Conservation (phyloP, 1,140 invertebrate species). For the Drosophila fuyamai region DNA sequence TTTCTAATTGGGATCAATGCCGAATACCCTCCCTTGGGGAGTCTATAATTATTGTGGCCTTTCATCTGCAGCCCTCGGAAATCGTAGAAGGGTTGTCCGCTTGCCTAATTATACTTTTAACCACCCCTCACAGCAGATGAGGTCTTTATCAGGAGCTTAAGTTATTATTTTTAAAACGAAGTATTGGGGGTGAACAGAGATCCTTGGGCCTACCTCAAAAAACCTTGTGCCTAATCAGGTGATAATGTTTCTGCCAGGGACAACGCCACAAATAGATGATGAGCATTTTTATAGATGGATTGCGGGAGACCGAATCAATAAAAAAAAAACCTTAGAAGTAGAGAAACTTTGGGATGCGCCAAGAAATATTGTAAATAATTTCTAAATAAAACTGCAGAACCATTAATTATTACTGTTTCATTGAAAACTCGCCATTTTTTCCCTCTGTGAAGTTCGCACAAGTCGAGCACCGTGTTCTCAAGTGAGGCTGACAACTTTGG, state of each 20-base stretch:
- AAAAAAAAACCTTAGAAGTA: background rate
- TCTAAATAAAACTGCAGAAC: too few species aligned
- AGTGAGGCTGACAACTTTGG: conserved; percentile 21
- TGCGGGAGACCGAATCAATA: conserved; percentile 10
- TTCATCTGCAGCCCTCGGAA: conserved; percentile 13
- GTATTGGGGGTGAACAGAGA: conserved; percentile 8
- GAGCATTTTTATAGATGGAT: conserved; percentile 6
- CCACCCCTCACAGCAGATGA: conserved; percentile 20
- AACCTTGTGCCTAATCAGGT: conserved; percentile 51
- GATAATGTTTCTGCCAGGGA: conserved; percentile 21
- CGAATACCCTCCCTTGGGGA: background rate
- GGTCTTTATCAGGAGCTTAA: conserved; percentile 32
- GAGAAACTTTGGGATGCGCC: background rate
- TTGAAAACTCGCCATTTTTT: too few species aligned
- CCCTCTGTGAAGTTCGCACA: background rate
- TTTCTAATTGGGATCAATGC: conserved; percentile 22
- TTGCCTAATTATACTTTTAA: conserved; percentile 38
- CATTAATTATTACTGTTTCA: too few species aligned
- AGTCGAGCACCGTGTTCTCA: conserved; percentile 3
- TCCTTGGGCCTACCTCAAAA: conserved; percentile 25
- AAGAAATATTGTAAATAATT: background rate
- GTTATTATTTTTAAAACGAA: conserved; percentile 39
- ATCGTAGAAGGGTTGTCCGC: conserved; percentile 14
- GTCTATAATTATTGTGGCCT: conserved; percentile 32
- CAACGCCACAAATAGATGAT: conserved; percentile 23